Evolutionary conservation across 1,140 invertebrate genomes (phyloP).

Genomic region (Diuraphis noxia): DNA sequence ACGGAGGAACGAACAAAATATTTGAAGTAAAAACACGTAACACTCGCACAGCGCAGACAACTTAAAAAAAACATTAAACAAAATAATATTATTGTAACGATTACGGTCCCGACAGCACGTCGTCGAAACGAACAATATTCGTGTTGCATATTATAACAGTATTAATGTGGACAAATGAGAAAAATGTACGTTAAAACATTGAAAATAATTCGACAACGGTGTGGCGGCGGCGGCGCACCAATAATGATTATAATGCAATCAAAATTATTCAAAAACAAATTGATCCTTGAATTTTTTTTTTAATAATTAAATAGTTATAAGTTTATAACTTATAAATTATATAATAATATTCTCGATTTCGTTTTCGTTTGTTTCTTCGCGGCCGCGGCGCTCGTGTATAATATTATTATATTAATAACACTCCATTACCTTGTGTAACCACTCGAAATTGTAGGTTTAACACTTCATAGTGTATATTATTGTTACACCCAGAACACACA

Average conservation of each 20-base stretch:
- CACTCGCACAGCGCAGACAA: neutral
- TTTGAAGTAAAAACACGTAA: neutral
- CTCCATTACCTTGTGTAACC: neutral
- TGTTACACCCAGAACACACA: neutral
- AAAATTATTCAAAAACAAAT: neutral
- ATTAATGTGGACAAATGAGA: neutral
- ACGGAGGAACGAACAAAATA: neutral
- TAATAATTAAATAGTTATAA: too few species aligned
- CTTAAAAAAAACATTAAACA: neutral
- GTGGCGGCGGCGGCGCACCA: neutral
- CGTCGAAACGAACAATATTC: neutral
- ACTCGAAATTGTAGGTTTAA: constrained; percentile 3
- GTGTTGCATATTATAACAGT: neutral
- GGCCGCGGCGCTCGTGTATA: neutral
- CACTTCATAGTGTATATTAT: neutral
- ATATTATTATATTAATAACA: constrained; percentile 12
- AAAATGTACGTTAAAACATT: neutral
- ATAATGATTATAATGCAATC: neutral
- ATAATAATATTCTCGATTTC: neutral
- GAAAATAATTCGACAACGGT: too few species aligned
- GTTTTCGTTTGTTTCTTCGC: neutral
- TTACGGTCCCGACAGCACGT: neutral
- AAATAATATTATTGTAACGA: neutral
- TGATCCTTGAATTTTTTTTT: neutral
- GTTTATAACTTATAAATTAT: too few species aligned